These are phyloP conservation scores for Sphaerophoria taeniata DNA, from an alignment of 2,888 invertebrate genomes.

Conservation along the genomic window DNA sequence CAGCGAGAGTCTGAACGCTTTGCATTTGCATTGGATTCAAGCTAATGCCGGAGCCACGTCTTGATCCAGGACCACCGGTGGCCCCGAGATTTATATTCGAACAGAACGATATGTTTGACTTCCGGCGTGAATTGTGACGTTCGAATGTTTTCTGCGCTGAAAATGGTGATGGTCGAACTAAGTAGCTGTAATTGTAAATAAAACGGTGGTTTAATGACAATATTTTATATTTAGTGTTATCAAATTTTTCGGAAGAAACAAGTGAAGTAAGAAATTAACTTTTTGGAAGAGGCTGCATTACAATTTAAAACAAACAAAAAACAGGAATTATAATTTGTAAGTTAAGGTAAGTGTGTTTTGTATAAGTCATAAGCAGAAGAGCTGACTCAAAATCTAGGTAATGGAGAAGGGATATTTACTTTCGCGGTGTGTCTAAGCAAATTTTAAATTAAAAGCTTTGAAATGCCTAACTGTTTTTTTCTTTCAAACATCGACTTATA, in stretches of 20 bases:
- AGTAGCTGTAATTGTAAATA: constrained; percentile 86
- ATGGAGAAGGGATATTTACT: background rate
- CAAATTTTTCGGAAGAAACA: background rate
- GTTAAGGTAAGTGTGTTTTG: background rate
- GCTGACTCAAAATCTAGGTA: background rate
- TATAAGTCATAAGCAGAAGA: constrained; percentile 15
- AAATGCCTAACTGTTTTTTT: background rate
- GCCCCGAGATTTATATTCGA: constrained; percentile 90
- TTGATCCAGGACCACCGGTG: constrained; percentile 85
- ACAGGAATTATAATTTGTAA: background rate
- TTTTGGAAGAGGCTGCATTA: background rate
- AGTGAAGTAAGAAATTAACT: background rate
- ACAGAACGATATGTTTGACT: constrained; percentile 95
- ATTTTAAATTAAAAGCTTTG: background rate
- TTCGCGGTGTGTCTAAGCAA: background rate
- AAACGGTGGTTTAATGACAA: background rate
- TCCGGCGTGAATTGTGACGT: constrained; percentile 94
- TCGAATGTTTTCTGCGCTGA: constrained; percentile 97
- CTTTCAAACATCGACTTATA: background rate
- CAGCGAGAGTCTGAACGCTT: constrained; percentile 83
- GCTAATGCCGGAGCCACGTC: constrained; percentile 88
- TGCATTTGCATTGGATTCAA: constrained; percentile 83
- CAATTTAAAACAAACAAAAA: background rate
- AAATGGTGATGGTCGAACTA: constrained; percentile 97
- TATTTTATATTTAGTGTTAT: background rate